phyloP scores from a whole-genome alignment of 2,888 invertebrate genomes.

The Amiota mariae region DNA sequence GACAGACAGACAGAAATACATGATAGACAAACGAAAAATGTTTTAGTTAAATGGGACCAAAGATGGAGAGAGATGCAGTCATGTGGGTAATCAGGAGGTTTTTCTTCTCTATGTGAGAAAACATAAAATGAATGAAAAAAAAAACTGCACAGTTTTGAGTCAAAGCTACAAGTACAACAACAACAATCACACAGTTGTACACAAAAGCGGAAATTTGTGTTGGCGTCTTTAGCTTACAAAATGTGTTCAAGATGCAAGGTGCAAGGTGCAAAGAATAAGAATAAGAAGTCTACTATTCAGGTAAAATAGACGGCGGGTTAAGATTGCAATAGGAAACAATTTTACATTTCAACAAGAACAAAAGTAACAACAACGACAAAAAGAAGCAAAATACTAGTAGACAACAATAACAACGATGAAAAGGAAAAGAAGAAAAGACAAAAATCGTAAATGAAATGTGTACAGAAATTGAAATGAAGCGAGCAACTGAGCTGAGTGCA shows the following conservation, averaged over 20 bases:
- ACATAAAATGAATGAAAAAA: neutral
- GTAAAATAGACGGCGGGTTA: neutral
- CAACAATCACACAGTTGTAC: neutral
- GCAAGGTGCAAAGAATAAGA: neutral
- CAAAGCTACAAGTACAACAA: slow-evolving; percentile 15
- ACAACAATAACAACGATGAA: too few species aligned
- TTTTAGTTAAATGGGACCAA: neutral
- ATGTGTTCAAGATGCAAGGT: neutral
- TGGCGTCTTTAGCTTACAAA: neutral
- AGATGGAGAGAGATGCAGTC: neutral
- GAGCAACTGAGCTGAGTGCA: neutral
- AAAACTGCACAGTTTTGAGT: slow-evolving; percentile 11
- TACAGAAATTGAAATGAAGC: slow-evolving; percentile 21
- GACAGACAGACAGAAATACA: neutral
- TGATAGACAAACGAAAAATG: slow-evolving; percentile 2
- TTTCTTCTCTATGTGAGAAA: neutral
- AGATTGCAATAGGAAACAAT: slow-evolving; percentile 28
- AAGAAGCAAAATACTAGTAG: too few species aligned
- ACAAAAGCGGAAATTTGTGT: slow-evolving; percentile 7
- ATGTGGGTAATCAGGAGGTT: neutral
- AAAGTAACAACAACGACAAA: neutral
- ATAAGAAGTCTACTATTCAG: neutral
- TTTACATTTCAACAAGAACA: slow-evolving; percentile 28
- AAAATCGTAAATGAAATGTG: slow-evolving; percentile 28
- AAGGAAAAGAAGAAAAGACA: slow-evolving; percentile 11